Evolutionary conservation across 1,140 invertebrate genomes (phyloP), one percentile per base, ranked within the genome.

Genomic region (Homalodisca vitripennis): DNA sequence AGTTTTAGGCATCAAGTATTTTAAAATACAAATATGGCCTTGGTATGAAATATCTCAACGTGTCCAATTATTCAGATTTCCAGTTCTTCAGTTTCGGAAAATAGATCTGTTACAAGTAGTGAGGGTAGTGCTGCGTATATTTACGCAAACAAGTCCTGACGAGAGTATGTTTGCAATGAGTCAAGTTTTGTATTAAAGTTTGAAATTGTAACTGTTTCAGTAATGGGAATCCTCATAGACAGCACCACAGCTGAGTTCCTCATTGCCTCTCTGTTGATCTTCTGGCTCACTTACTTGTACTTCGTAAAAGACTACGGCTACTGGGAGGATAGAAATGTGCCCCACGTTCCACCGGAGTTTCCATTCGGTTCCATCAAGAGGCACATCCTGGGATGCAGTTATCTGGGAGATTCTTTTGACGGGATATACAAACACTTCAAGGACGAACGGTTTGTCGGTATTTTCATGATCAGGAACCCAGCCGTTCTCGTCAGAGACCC

Each of bases 311-410:
- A n/a, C n/a, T n/a, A n/a, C n/a, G n/a, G n/a, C n/a, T n/a, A n/a
- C n/a, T n/a, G n/a, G n/a, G n/a, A n/a, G n/a, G 24, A 20, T 68
- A 68, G 31, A 31, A 6, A 27, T 10, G 46, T 68, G 20, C 48
- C 48, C 1, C 47, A 30, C 26, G 47, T 27, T 13, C 3, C 29
- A 3, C 67, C 67, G 2, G 48, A 27, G 48, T 51, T 51, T n/a
- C 48, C 48, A 10, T 22, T 51, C n/a, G 48, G 48, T 3, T 51
- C 48, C 6, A 20, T 51, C 3, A 3, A 3, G 3, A 22, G 22
- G 14, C 17, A 20, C n/a, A 22, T 51, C 2, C 48, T 51, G 48
- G 48, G 48, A 3, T 1, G 30, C 17, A 6, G 10, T 34, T 57
- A 57, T 48, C 29, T 48, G 67, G 26, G 20, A 22, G 20, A 2